Base-by-base conservation (phyloP, 2,113 vertebrate species). In the Cavia porcellus region DNA sequence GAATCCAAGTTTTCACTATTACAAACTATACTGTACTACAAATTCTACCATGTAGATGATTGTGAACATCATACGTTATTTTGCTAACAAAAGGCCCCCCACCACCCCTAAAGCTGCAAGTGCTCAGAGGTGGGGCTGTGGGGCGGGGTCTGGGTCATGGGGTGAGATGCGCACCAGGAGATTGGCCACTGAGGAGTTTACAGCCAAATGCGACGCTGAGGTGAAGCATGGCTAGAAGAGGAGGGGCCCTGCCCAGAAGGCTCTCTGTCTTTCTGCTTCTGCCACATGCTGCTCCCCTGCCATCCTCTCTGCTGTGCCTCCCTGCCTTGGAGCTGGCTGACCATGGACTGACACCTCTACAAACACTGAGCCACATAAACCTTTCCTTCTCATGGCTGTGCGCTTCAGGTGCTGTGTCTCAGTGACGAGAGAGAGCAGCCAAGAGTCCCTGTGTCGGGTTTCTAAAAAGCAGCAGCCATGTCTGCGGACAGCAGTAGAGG, bases 401-500 rank as follows among this genome's bases (percentile, higher is more conserved):
- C 45, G 45, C 4, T 7, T 30, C 75, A 72, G 28, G 45, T 3
- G 4, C 28, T 1, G 13, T 4, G 75, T 7, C 42, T 75, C 42
- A 47, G 24, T 25, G 75, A 15, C 1, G 3, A 30, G 42, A 7
- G 45, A 47, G 32, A 50, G 45, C 4, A 50, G 7, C 24, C 30
- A 5, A 7, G 13, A 14, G 47, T 20, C 9, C n/a, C 22, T 3
- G 17, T 32, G 11, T 5, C 22, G 12, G 20, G 10, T 74, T 75
- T 84, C 8, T 1, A 5, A 42, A 52, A 22, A 24, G 38, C n/a
- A 3, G 13, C 3, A 32, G 35, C 66, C 1, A 25, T 32, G 5
- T 10, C 50, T n/a, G 0, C 32, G 5, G 38, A 0, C 22, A 0
- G 5, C 0, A 1, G 66, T n/a, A 28, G 19, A 3, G 0, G 25